Evolutionary conservation across 2,113 vertebrate genomes (phyloP).

Genomic region (Tetrao urogallus): DNA sequence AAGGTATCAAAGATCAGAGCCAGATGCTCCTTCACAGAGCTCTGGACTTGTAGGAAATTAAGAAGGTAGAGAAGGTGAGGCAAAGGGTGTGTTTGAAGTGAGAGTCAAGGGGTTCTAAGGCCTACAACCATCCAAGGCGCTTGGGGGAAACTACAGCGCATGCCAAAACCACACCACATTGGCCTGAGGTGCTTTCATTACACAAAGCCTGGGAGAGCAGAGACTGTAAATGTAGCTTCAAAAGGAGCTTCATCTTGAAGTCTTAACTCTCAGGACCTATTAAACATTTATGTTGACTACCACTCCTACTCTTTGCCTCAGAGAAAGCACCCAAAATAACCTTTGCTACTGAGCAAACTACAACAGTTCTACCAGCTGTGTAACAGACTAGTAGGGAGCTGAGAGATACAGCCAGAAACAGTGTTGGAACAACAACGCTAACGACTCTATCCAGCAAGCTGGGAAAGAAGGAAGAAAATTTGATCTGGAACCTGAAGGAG

Average conservation of each 20-base stretch:
- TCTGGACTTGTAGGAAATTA: slow-evolving; percentile 67
- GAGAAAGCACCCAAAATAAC: slow-evolving; percentile 68
- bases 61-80: slow-evolving; percentile 65
- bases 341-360: slow-evolving; percentile 63
- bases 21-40: slow-evolving; percentile 51
- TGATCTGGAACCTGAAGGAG: slow-evolving; percentile 19
- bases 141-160: neutral
- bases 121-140: slow-evolving; percentile 52
- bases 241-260: slow-evolving; percentile 68
- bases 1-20: slow-evolving; percentile 69
- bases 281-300: slow-evolving; percentile 73
- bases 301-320: slow-evolving; percentile 67
- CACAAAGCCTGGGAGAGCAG: slow-evolving; percentile 63
- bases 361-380: slow-evolving; percentile 31
- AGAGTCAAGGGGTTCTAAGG: slow-evolving; percentile 61
- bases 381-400: slow-evolving; percentile 22
- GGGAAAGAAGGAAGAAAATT: slow-evolving; percentile 44
- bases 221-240: slow-evolving; percentile 64
- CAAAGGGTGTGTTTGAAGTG: slow-evolving; percentile 67
- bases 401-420: slow-evolving; percentile 54
- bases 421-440: neutral
- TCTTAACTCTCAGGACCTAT: slow-evolving; percentile 70
- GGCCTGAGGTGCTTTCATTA: slow-evolving; percentile 65
- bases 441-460: neutral
- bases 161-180: slow-evolving; percentile 70